Base-by-base conservation (phyloP, 30 jellyfish, hydroid and myxozoan genomes). In the Catostylus mosaicus region DNA sequence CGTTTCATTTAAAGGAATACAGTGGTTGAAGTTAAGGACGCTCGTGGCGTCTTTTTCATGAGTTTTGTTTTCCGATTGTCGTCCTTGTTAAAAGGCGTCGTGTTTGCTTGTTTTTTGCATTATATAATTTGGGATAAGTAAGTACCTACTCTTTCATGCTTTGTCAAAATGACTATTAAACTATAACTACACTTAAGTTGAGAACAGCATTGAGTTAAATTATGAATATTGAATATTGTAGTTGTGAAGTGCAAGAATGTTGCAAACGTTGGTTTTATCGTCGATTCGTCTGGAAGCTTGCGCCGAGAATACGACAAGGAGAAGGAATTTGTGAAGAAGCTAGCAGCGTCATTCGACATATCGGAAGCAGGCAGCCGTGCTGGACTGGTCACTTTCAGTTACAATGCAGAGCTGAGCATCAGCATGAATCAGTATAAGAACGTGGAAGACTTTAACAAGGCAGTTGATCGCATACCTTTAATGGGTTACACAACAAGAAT, bases 281-380 rank as follows among this genome's bases (percentile, higher is more conserved):
- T 91, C 70, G 98, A 91, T 83, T 91, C 98, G n/a, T 91, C 98
- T 73, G 98, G 98, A 48, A 91, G 98, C 59, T 76, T 91, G 66
- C 67, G 89, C 45, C 85, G 88, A 16, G 89, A 91, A 20, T 91
- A 85, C 59, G 66, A 27, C 70, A 91, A 85, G 64, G 98, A 91
- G 65, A 91, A 91, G 75, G 84, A 91, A 51, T 91, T 91, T 34
- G 94, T 91, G 79, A 91, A 86, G 34, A 67, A 22, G 20, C 31
- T 86, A 47, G 96, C 96, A 33, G 81, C 43, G 26, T 32, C 96
- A 34, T 91, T 91, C 63, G 95, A 77, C 12, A 67, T 91, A 23
- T 54, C 91, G 36, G 83, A 72, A 16, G 68, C 89, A 12, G 96
- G 96, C 20, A 69, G 95, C 63, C 81, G 95, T 9, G 96, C 88